Evolutionary conservation across 2,797 vertebrate genomes (phyloP), one percentile per base, ranked within the genome.

Genomic region (Fratercula arctica): DNA sequence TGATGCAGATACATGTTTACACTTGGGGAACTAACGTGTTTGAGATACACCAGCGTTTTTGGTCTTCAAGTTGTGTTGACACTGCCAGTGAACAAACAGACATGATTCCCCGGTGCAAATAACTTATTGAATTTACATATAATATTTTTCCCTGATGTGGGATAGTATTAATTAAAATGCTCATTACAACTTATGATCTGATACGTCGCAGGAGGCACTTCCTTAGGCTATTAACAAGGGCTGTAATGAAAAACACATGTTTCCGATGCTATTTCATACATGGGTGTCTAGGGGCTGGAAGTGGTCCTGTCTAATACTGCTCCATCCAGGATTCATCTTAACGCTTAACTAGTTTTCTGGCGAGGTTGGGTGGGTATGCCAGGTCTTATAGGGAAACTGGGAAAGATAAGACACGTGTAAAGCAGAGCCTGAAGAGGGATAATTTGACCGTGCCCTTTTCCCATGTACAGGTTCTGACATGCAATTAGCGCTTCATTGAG

Each of bases 131-230:
- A 67, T 95, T 90, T 84, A 13, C 79, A 90, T 67, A 2, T n/a
- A 74, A 54, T 69, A 63, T 70, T 70, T 92, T 87, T 63, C 57
- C 50, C 69, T 95, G 85, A 79, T 79, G 76, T 41, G 79, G 82
- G 69, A 16, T 61, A 3, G 31, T 84, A 69, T 90, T 95, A 95
- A 95, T 96, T 96, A 96, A 90, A 88, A 79, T 33, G 33, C 60
- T 96, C 43, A 46, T 95, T 92, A 64, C 20, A 43, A 41, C 72
- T 91, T 78, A 10, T 26, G 82, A 86, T 90, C 73, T 78, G 91
- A 59, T 94, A 2, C 45, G 48, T 72, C 24, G 85, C 69, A 84
- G 89, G 76, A 94, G 87, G 69, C 79, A 2, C 76, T 81, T 93
- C 93, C 94, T 84, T 4, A 76, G 94, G 95, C 87, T 90, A 25